Percentiles rank a stretch among this genome's conserved stretches.
Evolutionary conservation across 2,797 vertebrate genomes (phyloP).

Genomic region (Thripadectes ignobilis): DNA sequence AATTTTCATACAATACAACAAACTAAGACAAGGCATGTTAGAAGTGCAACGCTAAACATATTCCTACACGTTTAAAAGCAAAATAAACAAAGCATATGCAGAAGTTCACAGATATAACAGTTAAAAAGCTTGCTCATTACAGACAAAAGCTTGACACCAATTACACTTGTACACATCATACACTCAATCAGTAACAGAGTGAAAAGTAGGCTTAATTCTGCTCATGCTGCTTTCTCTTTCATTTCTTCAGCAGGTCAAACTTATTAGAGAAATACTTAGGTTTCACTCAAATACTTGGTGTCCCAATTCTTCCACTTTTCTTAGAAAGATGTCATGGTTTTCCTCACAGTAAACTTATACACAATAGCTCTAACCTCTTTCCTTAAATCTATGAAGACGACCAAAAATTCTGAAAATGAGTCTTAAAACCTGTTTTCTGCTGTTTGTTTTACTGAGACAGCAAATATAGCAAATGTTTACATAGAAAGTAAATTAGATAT

Average conservation of each 20-base stretch:
- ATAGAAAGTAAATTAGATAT: not conserved
- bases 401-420: not conserved
- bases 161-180: not conserved
- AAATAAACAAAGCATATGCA: not conserved
- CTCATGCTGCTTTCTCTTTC: not conserved
- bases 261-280: not conserved
- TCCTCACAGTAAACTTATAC: not conserved
- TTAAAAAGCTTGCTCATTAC: not conserved
- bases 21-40: not conserved
- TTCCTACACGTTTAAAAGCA: not conserved
- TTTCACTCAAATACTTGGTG: not conserved
- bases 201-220: not conserved
- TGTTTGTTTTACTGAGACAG: not conserved
- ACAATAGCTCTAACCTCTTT: not conserved
- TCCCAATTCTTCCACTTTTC: not conserved
- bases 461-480: not conserved
- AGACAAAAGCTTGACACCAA: not conserved
- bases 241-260: not conserved
- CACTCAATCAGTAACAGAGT: not conserved
- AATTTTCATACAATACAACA: not conserved
- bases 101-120: not conserved
- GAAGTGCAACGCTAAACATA: not conserved
- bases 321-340: not conserved
- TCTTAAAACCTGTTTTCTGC: not conserved
- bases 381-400: not conserved